Conservation (phyloP, 23 tunicate genomes). For the Clavelina lepadiformis region DNA sequence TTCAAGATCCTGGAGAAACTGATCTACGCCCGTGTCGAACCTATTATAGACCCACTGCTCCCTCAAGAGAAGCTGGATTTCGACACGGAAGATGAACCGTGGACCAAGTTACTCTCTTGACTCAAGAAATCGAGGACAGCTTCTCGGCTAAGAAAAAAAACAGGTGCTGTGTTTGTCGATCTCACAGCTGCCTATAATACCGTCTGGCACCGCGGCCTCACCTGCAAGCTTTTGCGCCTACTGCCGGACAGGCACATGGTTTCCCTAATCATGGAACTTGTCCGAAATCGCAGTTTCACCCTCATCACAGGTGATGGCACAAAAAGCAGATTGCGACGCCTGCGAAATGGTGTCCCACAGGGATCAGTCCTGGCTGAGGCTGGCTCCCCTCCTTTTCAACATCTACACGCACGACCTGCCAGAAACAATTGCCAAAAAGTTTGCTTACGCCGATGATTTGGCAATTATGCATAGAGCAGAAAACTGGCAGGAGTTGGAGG, state of each 20-base stretch:
- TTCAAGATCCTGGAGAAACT: not conserved
- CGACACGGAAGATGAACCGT: not conserved
- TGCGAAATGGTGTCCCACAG: slow-evolving; percentile 3
- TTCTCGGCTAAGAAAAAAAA: slow-evolving; percentile 3
- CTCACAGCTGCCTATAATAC: slow-evolving; percentile 14
- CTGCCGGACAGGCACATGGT: not conserved
- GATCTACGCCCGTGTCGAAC: not conserved
- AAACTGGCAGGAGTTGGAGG: not conserved
- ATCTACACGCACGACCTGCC: slow-evolving; percentile 8
- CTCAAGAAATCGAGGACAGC: slow-evolving; percentile 10
- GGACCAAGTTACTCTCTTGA: not conserved
- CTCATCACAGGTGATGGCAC: no score
- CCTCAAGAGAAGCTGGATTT: not conserved
- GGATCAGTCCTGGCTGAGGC: no score
- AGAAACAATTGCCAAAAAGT: not conserved
- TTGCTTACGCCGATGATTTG: not conserved
- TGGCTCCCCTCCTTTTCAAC: slow-evolving; percentile 2
- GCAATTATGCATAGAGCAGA: not conserved
- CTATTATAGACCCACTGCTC: not conserved
- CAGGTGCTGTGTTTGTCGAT: slow-evolving; percentile 9
- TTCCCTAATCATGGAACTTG: slow-evolving; percentile 3
- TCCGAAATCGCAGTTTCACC: not conserved
- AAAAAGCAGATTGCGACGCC: slow-evolving; percentile 4
- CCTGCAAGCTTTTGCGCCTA: not conserved
- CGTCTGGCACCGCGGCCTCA: not conserved